Evolutionary conservation across 2,797 vertebrate species (phyloP), one percentile per base, ranked within the genome.

Genomic region (Rhodeus uyekii): DNA sequence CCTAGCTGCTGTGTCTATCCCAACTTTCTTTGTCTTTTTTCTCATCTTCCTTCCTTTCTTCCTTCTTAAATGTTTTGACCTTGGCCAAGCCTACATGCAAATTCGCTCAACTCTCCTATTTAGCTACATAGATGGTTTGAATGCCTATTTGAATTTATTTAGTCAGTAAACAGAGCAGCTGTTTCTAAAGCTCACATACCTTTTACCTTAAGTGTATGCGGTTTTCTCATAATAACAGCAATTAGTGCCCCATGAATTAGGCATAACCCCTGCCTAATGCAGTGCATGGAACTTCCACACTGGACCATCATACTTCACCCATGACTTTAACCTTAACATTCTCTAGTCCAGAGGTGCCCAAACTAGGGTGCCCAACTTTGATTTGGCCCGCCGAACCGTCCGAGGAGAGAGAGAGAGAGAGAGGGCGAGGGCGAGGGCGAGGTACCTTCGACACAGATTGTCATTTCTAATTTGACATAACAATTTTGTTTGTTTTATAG

Each of bases 81-180:
- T 82, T 75, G 80, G 32, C 67, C 53, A 69, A 83, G 79, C 76
- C 16, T 48, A 34, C 44, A 81, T 87, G 81, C 81, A 88, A 86
- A 86, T 86, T 42, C 39, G n/a, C 32, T 48, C 60, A 81, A 68
- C 78, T 68, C 77, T 67, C 32, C n/a, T n/a, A 36, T 78, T 64
- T 38, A 42, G 9, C 39, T 42, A 32, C 60, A n/a, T 34, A 50
- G 50, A 46, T 74, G 50, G 79, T 80, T 80, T 81, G 86, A 80
- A 84, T 69, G 27, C 29, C 82, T 50, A 83, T 89, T 88, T 85
- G 19, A 90, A 86, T 84, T 61, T 81, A 58, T 64, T 69, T 36
- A 78, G 81, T 65, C 76, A 50, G 55, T 73, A 53, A 74, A 42
- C 42, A n/a, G 78, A 85, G 63, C 71, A 83, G 71, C 65, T 69